These are phyloP conservation scores for Ischnura elegans DNA, from an alignment of 2,888 invertebrate genomes.

Conservation along the genomic window DNA sequence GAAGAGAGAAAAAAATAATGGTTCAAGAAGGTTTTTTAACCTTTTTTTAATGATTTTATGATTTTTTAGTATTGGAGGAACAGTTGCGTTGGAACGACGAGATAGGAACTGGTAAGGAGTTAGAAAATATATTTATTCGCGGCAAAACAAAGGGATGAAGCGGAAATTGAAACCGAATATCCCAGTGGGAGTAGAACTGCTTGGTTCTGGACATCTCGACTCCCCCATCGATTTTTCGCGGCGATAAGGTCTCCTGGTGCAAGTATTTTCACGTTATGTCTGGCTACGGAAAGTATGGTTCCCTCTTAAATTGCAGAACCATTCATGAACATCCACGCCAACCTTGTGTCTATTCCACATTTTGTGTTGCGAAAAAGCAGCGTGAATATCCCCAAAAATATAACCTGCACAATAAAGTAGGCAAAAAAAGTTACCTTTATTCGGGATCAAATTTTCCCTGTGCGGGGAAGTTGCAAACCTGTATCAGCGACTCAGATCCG, in stretches of 20 bases:
- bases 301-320: no score
- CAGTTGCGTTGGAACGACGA: neutral
- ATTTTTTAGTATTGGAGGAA: no score
- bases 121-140: neutral
- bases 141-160: neutral
- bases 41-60: no score
- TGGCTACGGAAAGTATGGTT: neutral
- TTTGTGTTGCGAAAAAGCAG: no score
- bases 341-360: no score
- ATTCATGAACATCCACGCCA: no score
- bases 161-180: slow-evolving; percentile 23
- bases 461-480: no score
- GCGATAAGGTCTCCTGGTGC: neutral
- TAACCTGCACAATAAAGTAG: no score
- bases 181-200: neutral
- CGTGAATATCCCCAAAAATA: no score
- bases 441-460: no score
- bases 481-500: no score
- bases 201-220: neutral
- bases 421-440: no score
- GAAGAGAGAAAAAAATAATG: neutral
- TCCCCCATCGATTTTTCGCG: neutral
- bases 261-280: neutral
- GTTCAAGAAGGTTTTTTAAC: neutral
- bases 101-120: neutral